Base-by-base conservation (phyloP, 2,797 vertebrate genomes). In the Taeniopygia guttata region DNA sequence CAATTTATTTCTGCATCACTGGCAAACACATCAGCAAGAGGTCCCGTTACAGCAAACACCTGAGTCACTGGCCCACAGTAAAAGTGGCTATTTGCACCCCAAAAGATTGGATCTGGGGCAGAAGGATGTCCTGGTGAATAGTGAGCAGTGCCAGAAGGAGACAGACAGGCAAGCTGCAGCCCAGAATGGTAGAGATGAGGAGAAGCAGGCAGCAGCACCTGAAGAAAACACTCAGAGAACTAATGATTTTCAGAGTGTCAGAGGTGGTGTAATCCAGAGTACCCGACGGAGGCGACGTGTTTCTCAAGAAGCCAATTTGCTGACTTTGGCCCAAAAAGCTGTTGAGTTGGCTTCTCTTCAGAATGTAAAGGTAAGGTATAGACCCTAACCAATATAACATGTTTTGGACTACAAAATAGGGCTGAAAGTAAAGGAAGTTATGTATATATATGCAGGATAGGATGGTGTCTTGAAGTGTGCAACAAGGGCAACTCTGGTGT, bases 281-380 rank as follows among this genome's bases (percentile, higher is more conserved):
- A 99, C 99, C 0, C 97, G 98, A 36, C 97, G 99, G 96, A 98
- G 98, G 84, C 98, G 99, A 27, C 98, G 99, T 94, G 98, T 98
- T 29, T 99, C 99, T 55, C 99, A 99, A 97, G 99, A 99, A 96
- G 99, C 98, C 91, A 99, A 99, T 97, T 97, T 99, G 96, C 98
- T 99, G 96, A 99, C 99, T 25, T 96, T 99, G 56, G 99, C 99
- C 48, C 99, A 99, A 94, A 99, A 99, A 96, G 99, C 99, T 32
- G 99, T 98, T 5, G 99, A 99, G 93, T 98, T 99, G 98, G 99
- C 99, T 96, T 99, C 98, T 7, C 97, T 99, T 58, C 99, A 98
- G 87, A 96, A 96, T 27, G 73, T 96, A 69, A 97, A 97, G 97
- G 97, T 98, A 89, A 97, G 75, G 9, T 45, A 26, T 66, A 27